Base-by-base conservation (phyloP, 2,797 vertebrate genomes). In the Cirrhinus molitorella region DNA sequence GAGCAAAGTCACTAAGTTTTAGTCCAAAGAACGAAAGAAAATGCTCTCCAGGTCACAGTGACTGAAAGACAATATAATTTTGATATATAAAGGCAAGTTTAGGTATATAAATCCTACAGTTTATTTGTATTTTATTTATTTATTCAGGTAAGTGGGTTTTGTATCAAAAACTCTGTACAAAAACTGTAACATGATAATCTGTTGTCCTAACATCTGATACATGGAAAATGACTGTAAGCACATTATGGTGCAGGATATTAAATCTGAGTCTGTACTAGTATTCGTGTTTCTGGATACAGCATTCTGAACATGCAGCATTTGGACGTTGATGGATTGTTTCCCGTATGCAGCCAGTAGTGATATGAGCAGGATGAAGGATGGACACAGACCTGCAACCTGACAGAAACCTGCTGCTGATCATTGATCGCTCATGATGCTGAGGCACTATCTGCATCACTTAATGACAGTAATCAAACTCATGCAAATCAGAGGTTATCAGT, bases 271-370 rank as follows among this genome's bases (percentile, higher is more conserved):
- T 61, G 40, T 63, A 21, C 1, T 66, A 31, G 31, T 66, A 31
- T 16, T 28, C 1, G 19, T 16, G 11, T 45, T 80, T 40, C 67
- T 80, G 49, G 37, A 59, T 43, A 14, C 57, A 71, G 66, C 37
- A 17, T 23, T 21, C 28, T 63, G 40, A 73, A 53, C 66, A n/a
- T 14, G 17, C 6, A 34, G 53, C 55, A 9, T 17, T 72, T 25
- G 47, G 74, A 72, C 25, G 6, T 14, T 81, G 79, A 81, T 45
- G 25, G 81, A 83, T 82, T 19, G 71, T 43, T 82, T 75, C 7
- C 16, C 17, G 23, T 25, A 13, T 23, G 6, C 72, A 75, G 16
- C 31, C 59, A 28, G 71, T 66, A 21, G 40, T 28, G 67, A 59
- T 34, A 23, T 81, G 61, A 72, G 9, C 21, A 57, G 49, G 37